phyloP scores from a whole-genome alignment of 2,113 vertebrate species.

The Tympanuchus pallidicinctus region DNA sequence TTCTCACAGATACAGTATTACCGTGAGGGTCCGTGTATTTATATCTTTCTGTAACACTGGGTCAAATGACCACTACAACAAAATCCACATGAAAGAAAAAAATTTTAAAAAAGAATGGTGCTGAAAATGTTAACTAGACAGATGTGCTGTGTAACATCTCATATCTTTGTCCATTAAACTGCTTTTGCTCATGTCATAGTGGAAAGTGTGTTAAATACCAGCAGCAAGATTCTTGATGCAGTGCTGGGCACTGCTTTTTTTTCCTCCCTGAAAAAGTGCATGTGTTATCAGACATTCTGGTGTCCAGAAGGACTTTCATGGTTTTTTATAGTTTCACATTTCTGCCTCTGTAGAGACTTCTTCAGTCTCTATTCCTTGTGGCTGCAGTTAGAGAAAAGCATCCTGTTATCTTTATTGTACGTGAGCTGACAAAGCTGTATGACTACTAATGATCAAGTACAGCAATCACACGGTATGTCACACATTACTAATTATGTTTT shows the following conservation, averaged over 20 bases:
- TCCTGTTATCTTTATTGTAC: background rate
- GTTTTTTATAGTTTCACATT: slow-evolving; percentile 16
- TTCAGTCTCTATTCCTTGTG: background rate
- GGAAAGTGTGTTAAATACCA: background rate
- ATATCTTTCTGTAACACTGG: background rate
- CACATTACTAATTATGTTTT: background rate
- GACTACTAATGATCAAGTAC: background rate
- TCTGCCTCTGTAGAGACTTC: background rate
- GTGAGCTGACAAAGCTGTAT: background rate
- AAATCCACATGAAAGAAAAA: background rate
- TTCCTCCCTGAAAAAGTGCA: background rate
- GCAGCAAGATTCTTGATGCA: background rate
- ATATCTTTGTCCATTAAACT: background rate
- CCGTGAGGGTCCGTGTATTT: background rate
- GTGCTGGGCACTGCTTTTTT: background rate
- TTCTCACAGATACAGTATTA: background rate
- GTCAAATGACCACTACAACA: background rate
- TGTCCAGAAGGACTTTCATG: background rate
- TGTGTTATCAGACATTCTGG: background rate
- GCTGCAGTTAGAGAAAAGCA: background rate
- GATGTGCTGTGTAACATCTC: background rate
- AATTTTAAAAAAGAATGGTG: background rate
- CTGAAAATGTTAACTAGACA: background rate
- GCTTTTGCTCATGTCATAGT: rapidly evolving
- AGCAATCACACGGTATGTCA: background rate